Evolutionary conservation across 2,888 invertebrate genomes (phyloP).

Genomic region (Agrilus mali): DNA sequence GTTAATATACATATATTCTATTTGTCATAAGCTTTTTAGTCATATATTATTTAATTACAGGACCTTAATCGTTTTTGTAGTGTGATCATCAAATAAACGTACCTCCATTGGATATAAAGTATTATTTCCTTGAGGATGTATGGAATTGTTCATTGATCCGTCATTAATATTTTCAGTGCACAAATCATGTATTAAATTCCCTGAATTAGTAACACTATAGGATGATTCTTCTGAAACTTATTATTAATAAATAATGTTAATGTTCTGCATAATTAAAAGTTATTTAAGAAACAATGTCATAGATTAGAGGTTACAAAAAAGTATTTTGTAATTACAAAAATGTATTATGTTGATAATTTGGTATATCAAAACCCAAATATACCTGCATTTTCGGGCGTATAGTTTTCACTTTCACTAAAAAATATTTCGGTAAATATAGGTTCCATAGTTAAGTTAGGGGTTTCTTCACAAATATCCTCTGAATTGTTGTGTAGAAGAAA

Average conservation of each 20-base stretch:
- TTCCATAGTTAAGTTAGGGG: conserved; percentile 20
- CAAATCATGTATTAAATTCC: too few species aligned
- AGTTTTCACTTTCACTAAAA: too few species aligned
- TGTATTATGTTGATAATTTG: too few species aligned
- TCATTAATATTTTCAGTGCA: neutral
- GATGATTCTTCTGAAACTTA: neutral
- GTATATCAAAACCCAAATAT: too few species aligned
- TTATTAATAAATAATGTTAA: neutral
- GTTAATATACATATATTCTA: too few species aligned
- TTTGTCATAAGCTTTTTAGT: too few species aligned
- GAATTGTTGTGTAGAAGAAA: conserved; percentile 20
- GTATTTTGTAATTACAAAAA: too few species aligned
- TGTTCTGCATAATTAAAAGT: neutral
- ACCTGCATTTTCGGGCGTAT: too few species aligned
- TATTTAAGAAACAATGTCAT: neutral
- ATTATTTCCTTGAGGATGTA: conserved; percentile 3
- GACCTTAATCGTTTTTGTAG: too few species aligned
- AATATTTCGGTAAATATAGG: conserved; percentile 24
- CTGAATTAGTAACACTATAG: neutral
- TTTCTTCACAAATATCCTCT: conserved; percentile 10
- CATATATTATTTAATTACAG: too few species aligned
- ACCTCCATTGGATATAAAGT: conserved; percentile 15
- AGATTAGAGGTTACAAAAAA: too few species aligned
- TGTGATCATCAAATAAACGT: conserved; percentile 7
- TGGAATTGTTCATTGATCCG: neutral